These are phyloP conservation scores for Hyles euphorbiae DNA, from an alignment of 1,140 invertebrate genomes.

Conservation along the genomic window DNA sequence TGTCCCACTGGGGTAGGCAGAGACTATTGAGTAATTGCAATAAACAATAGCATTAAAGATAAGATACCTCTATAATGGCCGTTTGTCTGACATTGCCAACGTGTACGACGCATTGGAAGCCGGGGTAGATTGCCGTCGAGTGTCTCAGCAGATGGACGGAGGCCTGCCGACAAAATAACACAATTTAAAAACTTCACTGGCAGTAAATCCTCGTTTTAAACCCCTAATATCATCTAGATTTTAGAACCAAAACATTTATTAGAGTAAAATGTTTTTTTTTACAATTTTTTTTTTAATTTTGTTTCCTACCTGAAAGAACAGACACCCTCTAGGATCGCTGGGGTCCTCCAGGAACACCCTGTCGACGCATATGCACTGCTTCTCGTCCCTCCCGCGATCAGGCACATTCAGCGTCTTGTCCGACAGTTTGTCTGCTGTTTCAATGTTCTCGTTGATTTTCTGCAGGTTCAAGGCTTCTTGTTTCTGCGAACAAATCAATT, in stretches of 20 bases:
- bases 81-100: constrained; percentile 97
- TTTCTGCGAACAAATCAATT: too few species aligned
- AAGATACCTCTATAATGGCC: constrained; percentile 83
- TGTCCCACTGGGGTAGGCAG: too few species aligned
- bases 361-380: constrained; percentile 32
- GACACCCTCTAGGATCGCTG: constrained; percentile 79
- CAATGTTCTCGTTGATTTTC: not conserved
- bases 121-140: constrained; percentile 86
- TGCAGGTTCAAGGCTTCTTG: too few species aligned
- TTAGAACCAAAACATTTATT: too few species aligned
- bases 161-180: constrained; percentile 78
- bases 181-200: too few species aligned
- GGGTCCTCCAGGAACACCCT: constrained; percentile 58
- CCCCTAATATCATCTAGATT: too few species aligned
- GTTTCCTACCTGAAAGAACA: constrained; percentile 84
- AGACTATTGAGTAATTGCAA: not conserved
- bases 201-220: too few species aligned
- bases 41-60: not conserved
- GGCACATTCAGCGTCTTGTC: constrained; percentile 41
- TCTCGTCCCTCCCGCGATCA: constrained; percentile 24
- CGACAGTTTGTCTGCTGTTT: constrained; percentile 15
- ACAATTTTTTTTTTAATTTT: too few species aligned
- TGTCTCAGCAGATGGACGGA: constrained; percentile 91
- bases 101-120: constrained; percentile 96
- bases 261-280: too few species aligned